A percentile compares a stretch with the other conserved stretches of the same genome.
Evolutionary conservation across 2,797 vertebrate genomes (phyloP).

Genomic region (Sparidentex hasta): DNA sequence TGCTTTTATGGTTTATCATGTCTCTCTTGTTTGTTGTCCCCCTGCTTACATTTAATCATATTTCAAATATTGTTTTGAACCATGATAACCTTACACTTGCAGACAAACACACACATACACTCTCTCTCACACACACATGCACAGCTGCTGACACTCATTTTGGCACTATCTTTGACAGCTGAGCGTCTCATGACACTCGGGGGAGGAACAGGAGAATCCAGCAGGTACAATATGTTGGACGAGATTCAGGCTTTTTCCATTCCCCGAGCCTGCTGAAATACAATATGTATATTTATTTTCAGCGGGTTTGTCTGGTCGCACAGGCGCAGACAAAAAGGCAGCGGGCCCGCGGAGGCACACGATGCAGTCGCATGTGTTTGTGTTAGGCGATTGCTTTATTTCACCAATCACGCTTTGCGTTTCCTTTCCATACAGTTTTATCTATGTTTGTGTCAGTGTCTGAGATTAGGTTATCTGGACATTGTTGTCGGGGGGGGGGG

Average conservation of each 20-base stretch:
- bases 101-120: slow-evolving; percentile 20
- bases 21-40: background rate
- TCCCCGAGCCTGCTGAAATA: slow-evolving; percentile 64
- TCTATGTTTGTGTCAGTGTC: background rate
- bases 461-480: slow-evolving; percentile 3
- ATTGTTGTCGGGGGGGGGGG: slow-evolving; percentile 8
- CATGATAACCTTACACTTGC: slow-evolving; percentile 42
- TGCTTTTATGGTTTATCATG: background rate
- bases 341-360: background rate
- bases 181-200: slow-evolving; percentile 74
- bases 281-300: slow-evolving; percentile 69
- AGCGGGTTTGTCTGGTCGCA: slow-evolving; percentile 48
- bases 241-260: slow-evolving; percentile 77
- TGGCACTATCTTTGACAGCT: slow-evolving; percentile 74
- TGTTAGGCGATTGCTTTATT: slow-evolving; percentile 9
- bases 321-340: slow-evolving; percentile 21
- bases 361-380: background rate
- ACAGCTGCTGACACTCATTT: slow-evolving; percentile 64
- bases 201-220: slow-evolving; percentile 72
- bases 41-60: slow-evolving; percentile 8
- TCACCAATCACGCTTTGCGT: background rate
- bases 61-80: slow-evolving; percentile 35
- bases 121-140: slow-evolving; percentile 1
- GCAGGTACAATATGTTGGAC: slow-evolving; percentile 82
- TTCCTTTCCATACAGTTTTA: slow-evolving; percentile 15